Percentiles rank a stretch among this genome's conserved stretches.
These are phyloP conservation scores for Calephelis virginiensis DNA, from an alignment of 1,140 invertebrate genomes.

Conservation along the genomic window DNA sequence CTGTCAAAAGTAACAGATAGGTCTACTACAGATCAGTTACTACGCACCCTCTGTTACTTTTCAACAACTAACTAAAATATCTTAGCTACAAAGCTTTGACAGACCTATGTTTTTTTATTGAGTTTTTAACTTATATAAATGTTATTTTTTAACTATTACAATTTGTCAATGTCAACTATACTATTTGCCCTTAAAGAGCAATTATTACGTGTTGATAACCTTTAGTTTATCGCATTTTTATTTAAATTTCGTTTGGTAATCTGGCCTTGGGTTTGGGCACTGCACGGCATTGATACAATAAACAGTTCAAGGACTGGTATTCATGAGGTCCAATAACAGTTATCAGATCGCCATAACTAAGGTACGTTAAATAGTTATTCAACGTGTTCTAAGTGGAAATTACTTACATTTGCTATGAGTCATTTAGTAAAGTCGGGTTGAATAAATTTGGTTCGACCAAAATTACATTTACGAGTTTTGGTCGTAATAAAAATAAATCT, in stretches of 20 bases:
- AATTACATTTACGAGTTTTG: too few species aligned
- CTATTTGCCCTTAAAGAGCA: neutral
- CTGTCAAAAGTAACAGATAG: too few species aligned
- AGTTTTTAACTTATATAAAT: too few species aligned
- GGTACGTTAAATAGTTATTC: constrained; percentile 30
- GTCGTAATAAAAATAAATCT: too few species aligned
- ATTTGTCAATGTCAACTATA: neutral
- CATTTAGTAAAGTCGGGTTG: constrained; percentile 4
- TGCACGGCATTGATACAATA: constrained; percentile 32
- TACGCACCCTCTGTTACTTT: too few species aligned
- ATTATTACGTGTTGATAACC: constrained; percentile 11
- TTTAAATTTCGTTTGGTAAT: constrained; percentile 4
- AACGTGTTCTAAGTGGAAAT: constrained; percentile 24
- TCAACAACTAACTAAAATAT: too few species aligned
- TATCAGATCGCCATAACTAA: constrained; percentile 44
- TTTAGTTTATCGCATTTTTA: constrained; percentile 1
- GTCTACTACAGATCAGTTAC: too few species aligned
- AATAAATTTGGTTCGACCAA: too few species aligned
- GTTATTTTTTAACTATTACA: too few species aligned
- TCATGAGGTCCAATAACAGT: constrained; percentile 41
- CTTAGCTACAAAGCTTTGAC: too few species aligned
- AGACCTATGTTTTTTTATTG: too few species aligned
- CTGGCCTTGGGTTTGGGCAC: constrained; percentile 34
- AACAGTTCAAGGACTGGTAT: constrained; percentile 54
- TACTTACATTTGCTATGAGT: constrained; percentile 24